Evolutionary conservation across 2,113 vertebrate genomes (phyloP).

Genomic region (Ailuropoda melanoleuca): DNA sequence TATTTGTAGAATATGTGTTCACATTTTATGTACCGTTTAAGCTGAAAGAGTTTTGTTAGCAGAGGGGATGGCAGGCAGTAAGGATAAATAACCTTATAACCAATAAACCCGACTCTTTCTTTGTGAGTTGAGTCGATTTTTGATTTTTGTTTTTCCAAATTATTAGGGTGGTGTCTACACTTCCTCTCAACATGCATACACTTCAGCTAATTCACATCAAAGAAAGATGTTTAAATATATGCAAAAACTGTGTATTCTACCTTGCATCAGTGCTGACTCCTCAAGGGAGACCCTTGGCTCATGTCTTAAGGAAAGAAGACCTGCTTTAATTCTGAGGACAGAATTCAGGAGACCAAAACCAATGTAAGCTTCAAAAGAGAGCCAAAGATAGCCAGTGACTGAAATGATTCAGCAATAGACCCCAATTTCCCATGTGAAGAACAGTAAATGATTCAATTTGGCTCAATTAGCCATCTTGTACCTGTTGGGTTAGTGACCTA

Average conservation of each 20-base stretch:
- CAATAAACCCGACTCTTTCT: background rate
- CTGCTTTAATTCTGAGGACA: background rate
- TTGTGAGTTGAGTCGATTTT: too few species aligned
- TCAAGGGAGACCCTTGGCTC: background rate
- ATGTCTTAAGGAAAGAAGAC: background rate
- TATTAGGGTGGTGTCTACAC: background rate
- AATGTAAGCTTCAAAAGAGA: background rate
- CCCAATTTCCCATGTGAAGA: background rate
- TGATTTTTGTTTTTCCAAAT: too few species aligned
- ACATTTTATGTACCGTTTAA: conserved; percentile 55
- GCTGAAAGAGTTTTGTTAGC: background rate
- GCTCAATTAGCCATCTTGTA: background rate
- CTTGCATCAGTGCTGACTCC: background rate
- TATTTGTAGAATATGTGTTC: conserved; percentile 32
- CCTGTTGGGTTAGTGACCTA: background rate
- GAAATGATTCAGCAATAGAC: background rate
- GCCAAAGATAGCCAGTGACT: background rate
- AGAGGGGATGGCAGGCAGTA: background rate
- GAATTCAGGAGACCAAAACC: background rate
- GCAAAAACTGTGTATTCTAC: background rate
- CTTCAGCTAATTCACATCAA: background rate
- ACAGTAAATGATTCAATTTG: background rate
- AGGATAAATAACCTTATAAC: background rate
- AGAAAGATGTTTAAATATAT: background rate
- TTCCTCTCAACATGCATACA: background rate